phyloP scores from a whole-genome alignment of 2,113 vertebrate genomes.

The Platanista minor region DNA sequence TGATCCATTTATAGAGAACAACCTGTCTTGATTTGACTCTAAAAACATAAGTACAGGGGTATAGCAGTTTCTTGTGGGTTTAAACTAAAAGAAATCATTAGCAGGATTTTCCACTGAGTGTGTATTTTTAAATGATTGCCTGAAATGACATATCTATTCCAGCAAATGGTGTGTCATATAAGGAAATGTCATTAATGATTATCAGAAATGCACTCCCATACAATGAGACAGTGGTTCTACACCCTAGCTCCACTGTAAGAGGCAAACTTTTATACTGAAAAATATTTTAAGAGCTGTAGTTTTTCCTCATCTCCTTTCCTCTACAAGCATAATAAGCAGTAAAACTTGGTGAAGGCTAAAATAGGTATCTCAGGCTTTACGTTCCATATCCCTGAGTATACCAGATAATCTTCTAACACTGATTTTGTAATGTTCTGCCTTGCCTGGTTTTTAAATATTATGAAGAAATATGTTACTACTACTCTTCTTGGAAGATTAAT shows the following conservation, averaged over 20 bases:
- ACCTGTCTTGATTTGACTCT: neutral
- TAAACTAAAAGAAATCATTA: neutral
- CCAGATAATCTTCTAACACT: neutral
- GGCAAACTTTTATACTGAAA: neutral
- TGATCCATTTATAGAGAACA: neutral
- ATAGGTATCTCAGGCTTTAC: neutral
- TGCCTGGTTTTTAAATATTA: slow-evolving; percentile 30
- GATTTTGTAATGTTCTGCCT: neutral
- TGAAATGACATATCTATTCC: neutral
- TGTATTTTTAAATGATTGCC: neutral
- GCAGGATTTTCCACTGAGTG: neutral
- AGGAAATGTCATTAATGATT: neutral
- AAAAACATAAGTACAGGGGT: neutral
- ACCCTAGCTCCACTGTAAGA: neutral
- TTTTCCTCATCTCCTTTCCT: neutral
- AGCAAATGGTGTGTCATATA: neutral
- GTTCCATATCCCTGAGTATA: neutral
- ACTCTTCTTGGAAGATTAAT: slow-evolving; percentile 27
- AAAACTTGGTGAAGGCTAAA: slow-evolving; percentile 39
- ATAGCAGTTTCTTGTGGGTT: neutral
- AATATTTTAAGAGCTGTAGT: neutral
- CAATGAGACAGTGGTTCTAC: neutral
- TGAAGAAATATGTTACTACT: slow-evolving; percentile 39
- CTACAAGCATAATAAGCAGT: neutral
- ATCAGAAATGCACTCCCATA: neutral